A percentile compares a stretch with the other conserved stretches of the same genome.
phyloP scores from a whole-genome alignment of 2,113 vertebrate genomes.

The Tyto alba region DNA sequence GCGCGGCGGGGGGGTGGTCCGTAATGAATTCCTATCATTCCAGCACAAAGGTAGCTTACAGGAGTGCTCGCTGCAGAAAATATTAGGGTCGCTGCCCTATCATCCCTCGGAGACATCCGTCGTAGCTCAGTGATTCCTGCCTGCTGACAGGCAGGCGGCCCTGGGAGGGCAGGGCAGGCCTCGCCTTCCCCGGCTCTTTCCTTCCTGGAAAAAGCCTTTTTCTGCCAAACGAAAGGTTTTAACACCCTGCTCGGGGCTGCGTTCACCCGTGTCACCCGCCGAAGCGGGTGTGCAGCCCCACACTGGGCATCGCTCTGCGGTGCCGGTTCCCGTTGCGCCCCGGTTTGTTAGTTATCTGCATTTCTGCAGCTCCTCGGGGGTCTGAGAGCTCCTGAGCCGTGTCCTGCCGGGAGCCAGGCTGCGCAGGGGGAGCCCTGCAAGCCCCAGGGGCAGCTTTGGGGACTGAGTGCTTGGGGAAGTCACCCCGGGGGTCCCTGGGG shows the following conservation, averaged over 20 bases:
- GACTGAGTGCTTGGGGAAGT: neutral
- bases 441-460: neutral
- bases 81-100: conserved; percentile 49
- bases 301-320: rapidly evolving
- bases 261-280: rapidly evolving
- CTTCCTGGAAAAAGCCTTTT: neutral
- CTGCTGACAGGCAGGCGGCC: conserved; percentile 14
- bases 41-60: conserved; percentile 42
- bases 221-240: neutral
- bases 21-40: conserved; percentile 57
- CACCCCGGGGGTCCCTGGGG: neutral
- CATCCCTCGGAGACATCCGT: conserved; percentile 42
- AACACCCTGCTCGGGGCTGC: rapidly evolving
- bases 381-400: neutral
- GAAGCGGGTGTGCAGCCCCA: rapidly evolving
- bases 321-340: rapidly evolving
- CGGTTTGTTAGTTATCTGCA: rapidly evolving
- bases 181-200: neutral
- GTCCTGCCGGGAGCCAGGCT: neutral
- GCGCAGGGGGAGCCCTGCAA: neutral
- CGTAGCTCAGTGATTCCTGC: conserved; percentile 12
- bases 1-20: neutral
- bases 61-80: conserved; percentile 16
- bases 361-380: neutral
- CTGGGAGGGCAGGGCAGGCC: neutral